phyloP scores from a whole-genome alignment of 2,113 vertebrate genomes.

The Herpetotheres cachinnans region DNA sequence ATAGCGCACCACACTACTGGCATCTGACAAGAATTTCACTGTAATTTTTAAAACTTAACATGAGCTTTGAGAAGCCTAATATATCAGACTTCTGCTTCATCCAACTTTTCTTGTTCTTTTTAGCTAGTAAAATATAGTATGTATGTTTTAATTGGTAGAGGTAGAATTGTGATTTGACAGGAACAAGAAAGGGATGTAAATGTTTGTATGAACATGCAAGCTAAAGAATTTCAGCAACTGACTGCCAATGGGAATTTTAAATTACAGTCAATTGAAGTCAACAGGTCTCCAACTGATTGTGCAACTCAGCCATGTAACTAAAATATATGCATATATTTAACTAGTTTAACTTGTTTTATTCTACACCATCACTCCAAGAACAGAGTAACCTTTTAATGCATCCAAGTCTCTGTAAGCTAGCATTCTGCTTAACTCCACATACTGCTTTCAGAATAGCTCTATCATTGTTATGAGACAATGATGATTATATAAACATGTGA shows the following conservation, averaged over 20 bases:
- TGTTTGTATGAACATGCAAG: background rate
- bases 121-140: background rate
- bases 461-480: background rate
- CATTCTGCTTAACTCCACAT: background rate
- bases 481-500: background rate
- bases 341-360: background rate
- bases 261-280: constrained; percentile 31
- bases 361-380: background rate
- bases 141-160: background rate
- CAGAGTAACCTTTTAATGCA: background rate
- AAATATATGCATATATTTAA: background rate
- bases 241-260: constrained; percentile 11
- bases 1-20: background rate
- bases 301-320: background rate
- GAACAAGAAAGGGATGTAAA: constrained; percentile 22
- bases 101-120: background rate
- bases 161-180: background rate
- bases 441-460: background rate
- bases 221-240: background rate
- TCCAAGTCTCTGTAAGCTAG: background rate
- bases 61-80: background rate
- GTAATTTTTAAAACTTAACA: background rate
- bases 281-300: background rate
- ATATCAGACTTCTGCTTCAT: background rate
- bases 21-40: background rate